Evolutionary conservation across 1,140 invertebrate species (phyloP), one percentile per base, ranked within the genome.

Genomic region (Meloidogyne chitwoodi): DNA sequence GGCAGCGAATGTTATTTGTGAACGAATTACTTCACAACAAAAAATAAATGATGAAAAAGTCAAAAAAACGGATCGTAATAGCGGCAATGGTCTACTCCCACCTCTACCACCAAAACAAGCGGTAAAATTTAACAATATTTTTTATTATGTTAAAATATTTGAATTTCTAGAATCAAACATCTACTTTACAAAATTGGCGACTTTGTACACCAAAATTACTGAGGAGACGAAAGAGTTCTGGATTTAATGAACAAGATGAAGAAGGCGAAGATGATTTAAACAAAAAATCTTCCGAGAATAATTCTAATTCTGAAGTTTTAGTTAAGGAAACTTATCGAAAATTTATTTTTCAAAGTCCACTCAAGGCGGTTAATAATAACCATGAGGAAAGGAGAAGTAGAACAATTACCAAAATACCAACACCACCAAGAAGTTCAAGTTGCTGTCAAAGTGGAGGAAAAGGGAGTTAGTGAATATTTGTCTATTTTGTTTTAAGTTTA

Each of bases 1-100:
- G 41, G 83, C 83, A 8, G 83, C 85, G 4, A 85, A 87, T 76
- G 84, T 87, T 65, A 83, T 85, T 61, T 79, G 61, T 56, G 83
- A 85, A 63, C 82, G 84, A 66, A 81, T 84, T 16, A 29, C 62
- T 24, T 27, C 31, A 41, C 70, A 72, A 61, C 29, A 31, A 68
- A 22, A 12, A 14, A 38, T 27, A 31, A 38, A 14, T 68, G 24
- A 61, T 61, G 73, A 31, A 24, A 38, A 44, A 11, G 8, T 12
- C 24, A 56, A 31, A n/a, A 44, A 72, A 14, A 10, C 11, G 10
- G 10, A 3, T 29, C 38, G 10, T 0, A 61, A 27, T 24, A 10
- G 26, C 68, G 22, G 22, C 38, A 74, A 38, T 4, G 10, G 31
- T 75, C 27, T 11, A 48, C 74, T 75, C 14, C 71, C 71, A 24